Evolutionary conservation across 2,888 invertebrate genomes (phyloP), one percentile per base, ranked within the genome.

Genomic region (Archaeoteleia sp.): DNA sequence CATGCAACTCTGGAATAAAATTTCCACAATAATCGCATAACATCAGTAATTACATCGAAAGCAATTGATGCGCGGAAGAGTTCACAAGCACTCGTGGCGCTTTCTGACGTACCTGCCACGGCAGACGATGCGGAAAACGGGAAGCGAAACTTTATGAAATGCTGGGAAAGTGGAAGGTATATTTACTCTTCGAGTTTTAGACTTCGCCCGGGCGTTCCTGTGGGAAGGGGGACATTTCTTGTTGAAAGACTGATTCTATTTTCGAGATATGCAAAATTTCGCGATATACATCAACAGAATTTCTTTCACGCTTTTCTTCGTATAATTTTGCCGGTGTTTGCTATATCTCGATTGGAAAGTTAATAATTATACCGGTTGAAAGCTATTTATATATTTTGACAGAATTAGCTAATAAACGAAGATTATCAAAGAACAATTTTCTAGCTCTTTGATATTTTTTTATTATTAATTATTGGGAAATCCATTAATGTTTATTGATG

Each of bases 11-110:
- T 37, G 48, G 49, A 70, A 55, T 66, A 66, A 67, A 39, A 63
- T 71, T 70, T 67, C 57, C 62, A 65, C 62, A 58, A 70, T 63
- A 57, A 66, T 54, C 66, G 46, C 32, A 54, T 62, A 67, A 67
- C 51, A 51, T 67, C 51, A 45, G 51, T 67, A 70, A 70, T 63
- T 70, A 67, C 62, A 55, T 70, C 55, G 55, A 68, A 60, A 55
- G 49, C 45, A 60, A 69, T 65, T 61, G 57, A 65, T 55, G 63
- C 61, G 54, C 58, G 55, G 54, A 54, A 49, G 48, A 67, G 57
- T 62, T 67, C 51, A 35, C 54, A 25, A 54, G 42, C 51, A 55
- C 49, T 62, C 43, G 17, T 53, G 42, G 53, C 39, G 49, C 54
- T 62, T 54, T 55, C 45, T 51, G 51, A 57, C 61, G 48, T 57